Evolutionary conservation across 2,888 invertebrate genomes (phyloP).

Genomic region (Agrilus mali): DNA sequence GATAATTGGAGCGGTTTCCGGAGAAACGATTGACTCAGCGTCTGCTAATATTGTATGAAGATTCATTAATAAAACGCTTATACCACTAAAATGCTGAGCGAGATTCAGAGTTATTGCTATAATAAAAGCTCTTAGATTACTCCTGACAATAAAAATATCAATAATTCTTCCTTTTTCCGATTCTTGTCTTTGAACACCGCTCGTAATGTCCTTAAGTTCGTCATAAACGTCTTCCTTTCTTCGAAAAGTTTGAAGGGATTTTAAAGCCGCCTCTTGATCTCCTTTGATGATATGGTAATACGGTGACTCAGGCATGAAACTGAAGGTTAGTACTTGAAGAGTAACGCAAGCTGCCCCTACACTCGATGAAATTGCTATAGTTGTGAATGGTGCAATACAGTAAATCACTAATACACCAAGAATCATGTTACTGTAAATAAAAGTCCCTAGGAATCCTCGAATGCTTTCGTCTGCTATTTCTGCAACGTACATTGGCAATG

Average conservation of each 20-base stretch:
- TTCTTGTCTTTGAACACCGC: conserved; percentile 26
- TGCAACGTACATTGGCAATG: conserved; percentile 32
- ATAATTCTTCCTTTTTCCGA: conserved; percentile 25
- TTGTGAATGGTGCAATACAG: conserved; percentile 27
- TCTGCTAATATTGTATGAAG: conserved; percentile 27
- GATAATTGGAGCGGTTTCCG: conserved; percentile 25
- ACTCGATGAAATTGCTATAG: conserved; percentile 25
- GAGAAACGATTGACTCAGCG: conserved; percentile 24
- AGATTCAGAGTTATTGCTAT: conserved; percentile 29
- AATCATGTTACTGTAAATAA: conserved; percentile 32
- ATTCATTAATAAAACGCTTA: conserved; percentile 33
- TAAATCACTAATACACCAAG: conserved; percentile 29
- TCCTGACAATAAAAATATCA: conserved; percentile 26
- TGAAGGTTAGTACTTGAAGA: conserved; percentile 24
- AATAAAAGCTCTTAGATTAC: conserved; percentile 27
- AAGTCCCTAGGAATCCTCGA: conserved; percentile 29
- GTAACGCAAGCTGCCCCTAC: conserved; percentile 24
- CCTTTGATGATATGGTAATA: conserved; percentile 27
- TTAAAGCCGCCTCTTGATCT: conserved; percentile 22
- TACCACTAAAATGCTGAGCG: conserved; percentile 29
- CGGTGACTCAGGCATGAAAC: conserved; percentile 32
- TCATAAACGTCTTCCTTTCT: conserved; percentile 20
- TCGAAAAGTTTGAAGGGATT: conserved; percentile 23
- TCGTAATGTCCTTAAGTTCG: conserved; percentile 26
- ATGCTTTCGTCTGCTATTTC: conserved; percentile 33